Base-by-base conservation (phyloP, 2,888 invertebrate species). In the Acanthococcus lagerstroemiae region DNA sequence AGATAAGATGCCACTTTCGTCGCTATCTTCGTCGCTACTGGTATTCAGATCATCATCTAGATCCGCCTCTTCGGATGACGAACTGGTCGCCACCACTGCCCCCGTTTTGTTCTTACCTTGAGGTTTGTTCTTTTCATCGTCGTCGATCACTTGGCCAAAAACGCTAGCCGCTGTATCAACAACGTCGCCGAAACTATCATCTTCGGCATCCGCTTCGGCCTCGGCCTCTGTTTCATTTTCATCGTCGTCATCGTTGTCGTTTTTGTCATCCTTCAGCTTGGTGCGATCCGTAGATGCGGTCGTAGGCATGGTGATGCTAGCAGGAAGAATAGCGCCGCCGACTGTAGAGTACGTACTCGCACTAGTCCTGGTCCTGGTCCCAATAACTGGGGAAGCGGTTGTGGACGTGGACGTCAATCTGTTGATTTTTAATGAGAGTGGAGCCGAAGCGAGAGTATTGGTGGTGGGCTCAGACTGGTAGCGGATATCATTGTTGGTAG, bases 91-190 rank as follows among this genome's bases (percentile, higher is more conserved):
- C n/a, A n/a, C n/a, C n/a, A n/a, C n/a, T n/a, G n/a, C n/a, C n/a
- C n/a, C n/a, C 0, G 63, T 30, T 12, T 37, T 30, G n/a, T 63
- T 63, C 15, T n/a, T 54, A n/a, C n/a, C n/a, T 25, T 52, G 27
- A 7, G 50, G 26, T 15, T 19, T 52, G 9, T 21, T 25, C 30
- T 52, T 27, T 5, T 63, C 63, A 4, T 60, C 60, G 1, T 52
- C 63, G 12, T 17, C 54, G 27, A 58, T n/a, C 12, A n/a, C n/a
- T 9, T n/a, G 12, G 5, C 52, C 52, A 22, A 52, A 63, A 24
- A 63, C 63, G 37, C 63, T 63, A n/a, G 63, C 63, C 0, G 63
- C 63, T 7, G 63, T 63, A 9, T 63, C 63, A 19, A 54, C 63
- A 6, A 63, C 54, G 4, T 27, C 63, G 30, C 30, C 52, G 24